Base-by-base conservation (phyloP, 2,113 vertebrate genomes). In the Phrynosoma blainvillii region DNA sequence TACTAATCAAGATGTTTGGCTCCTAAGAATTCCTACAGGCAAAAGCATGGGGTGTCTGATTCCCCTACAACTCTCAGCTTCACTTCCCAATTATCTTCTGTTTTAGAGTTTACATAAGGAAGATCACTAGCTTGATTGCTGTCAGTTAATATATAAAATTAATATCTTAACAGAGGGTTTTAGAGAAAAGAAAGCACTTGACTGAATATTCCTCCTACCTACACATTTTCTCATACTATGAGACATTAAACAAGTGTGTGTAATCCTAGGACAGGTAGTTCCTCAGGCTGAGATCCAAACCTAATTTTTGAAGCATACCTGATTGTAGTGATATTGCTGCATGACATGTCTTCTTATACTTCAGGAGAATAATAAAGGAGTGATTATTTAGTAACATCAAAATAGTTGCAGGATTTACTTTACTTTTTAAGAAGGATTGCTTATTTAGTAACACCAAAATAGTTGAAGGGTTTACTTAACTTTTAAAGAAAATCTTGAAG, bases 321-420 rank as follows among this genome's bases (percentile, higher is more conserved):
- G 84, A 77, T 82, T 90, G 87, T 5, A 1, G 23, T 79, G 13
- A 40, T 21, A 23, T 62, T 79, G 90, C 74, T 88, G 88, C 2
- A 2, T 13, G 30, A 75, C 79, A 84, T 54, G 68, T 52, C 14
- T 21, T 82, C 89, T 70, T 84, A 40, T 1, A 79, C 84, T 93
- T 89, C 82, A 88, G 14, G 13, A 78, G 75, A 90, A 90, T 20
- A 40, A 74, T 66, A 90, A 90, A 89, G 76, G n/a, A 89, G 79
- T 62, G 59, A 14, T 62, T 18, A 12, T 18, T 62, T 62, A 62
- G 13, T 14, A 62, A 62, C 59, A 62, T 18, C 13, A 62, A 62
- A 62, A 62, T 16, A 16, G 59, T 62, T 62, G 59, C 18, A 18
- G 16, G 59, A 12, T 62, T 62, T 62, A 62, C 18, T 62, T 62